phyloP scores from a whole-genome alignment of 2,113 vertebrate species.

The Amphiprion ocellaris region DNA sequence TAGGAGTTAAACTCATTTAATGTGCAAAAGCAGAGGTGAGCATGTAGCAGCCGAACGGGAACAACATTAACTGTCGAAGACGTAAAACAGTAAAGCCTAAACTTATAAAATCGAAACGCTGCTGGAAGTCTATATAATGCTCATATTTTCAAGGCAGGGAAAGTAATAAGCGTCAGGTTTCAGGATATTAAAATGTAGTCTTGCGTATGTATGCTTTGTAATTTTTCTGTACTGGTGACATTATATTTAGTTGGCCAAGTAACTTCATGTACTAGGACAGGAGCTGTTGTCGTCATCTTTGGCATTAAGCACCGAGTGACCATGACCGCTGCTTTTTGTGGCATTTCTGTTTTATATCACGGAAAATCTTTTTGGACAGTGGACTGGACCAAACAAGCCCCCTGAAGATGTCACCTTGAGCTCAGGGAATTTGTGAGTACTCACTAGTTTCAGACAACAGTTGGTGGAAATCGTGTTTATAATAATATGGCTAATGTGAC shows the following conservation, averaged over 20 bases:
- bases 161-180: constrained; percentile 13
- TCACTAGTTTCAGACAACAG: not conserved
- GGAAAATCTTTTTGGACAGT: too few relatives aligned
- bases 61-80: constrained; percentile 1
- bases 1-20: constrained; percentile 33
- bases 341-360: too few relatives aligned
- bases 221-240: not conserved
- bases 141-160: not conserved
- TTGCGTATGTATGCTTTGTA: not conserved
- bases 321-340: too few relatives aligned
- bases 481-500: too few relatives aligned
- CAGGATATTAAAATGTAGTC: not conserved
- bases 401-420: too few relatives aligned
- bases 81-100: constrained; percentile 20
- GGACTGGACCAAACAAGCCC: too few relatives aligned
- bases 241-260: not conserved
- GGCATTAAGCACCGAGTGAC: too few relatives aligned
- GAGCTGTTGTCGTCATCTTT: not conserved
- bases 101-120: constrained; percentile 14
- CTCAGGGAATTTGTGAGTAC: not conserved
- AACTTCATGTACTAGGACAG: not conserved
- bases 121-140: not conserved
- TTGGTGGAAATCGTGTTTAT: too few relatives aligned
- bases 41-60: constrained; percentile 6
- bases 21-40: constrained; percentile 15